Base-by-base conservation (phyloP, 2,888 invertebrate genomes). In the Agonopterix subpropinquella region DNA sequence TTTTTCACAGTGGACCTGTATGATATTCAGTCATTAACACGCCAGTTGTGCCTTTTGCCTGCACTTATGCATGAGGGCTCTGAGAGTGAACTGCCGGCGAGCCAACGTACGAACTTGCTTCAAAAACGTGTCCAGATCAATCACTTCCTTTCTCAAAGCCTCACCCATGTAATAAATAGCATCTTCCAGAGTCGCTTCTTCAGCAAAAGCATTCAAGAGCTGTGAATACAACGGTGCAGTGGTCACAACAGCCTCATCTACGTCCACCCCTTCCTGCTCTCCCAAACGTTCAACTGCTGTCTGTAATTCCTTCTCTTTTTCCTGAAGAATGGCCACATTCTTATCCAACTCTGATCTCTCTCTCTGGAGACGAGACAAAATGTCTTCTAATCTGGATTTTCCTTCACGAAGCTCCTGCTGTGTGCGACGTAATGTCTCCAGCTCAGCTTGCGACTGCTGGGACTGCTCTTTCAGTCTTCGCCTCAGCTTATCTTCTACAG, bases 161-260 rank as follows among this genome's bases (percentile, higher is more conserved):
- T 98, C 98, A 8, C 98, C 98, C 84, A 99, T 93, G 76, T 98
- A 98, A 79, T 99, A 99, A 72, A 99, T 98, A 53, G 98, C 96
- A 90, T 99, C 99, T 89, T 99, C 99, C 47, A 96, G 92, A 11
- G 99, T 98, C 55, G 98, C 97, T 89, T 99, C 99, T 81, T 99
- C 98, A 46, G 98, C 97, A 89, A 96, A 98, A 43, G 97, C 94
- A 82, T 95, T 96, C 53, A 98, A 83, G 69, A 99, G 92, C 94
- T 98, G 98, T 84, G 96, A 96, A 73, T 98, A 98, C 44, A 99
- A 87, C 0, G 99, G 98, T 18, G 98, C 96, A 48, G 98, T 97
- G 1, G 98, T 98, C 13, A 96, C 96, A 37, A 99, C 98, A 50
- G 98, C 98, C 75, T 98, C 98, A 82, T 99, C 99, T 42, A 98